Evolutionary conservation across 2,797 vertebrate species (phyloP).

Genomic region (Crocodylus rhombifer): DNA sequence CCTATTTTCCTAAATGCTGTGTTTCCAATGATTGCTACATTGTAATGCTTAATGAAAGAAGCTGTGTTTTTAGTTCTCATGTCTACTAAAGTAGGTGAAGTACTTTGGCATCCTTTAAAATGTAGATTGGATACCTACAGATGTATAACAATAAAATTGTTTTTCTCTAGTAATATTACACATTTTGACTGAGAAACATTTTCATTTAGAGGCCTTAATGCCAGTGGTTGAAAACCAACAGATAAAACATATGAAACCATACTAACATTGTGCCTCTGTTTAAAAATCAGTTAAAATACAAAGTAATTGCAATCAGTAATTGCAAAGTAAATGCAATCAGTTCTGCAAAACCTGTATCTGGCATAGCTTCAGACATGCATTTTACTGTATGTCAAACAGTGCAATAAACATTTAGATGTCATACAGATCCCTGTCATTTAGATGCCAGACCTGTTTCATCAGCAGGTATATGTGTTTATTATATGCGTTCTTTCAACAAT

Average conservation of each 20-base stretch:
- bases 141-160: not conserved
- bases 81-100: not conserved
- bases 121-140: not conserved
- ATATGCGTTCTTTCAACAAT: slow-evolving; percentile 57
- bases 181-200: not conserved
- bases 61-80: not conserved
- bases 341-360: slow-evolving; percentile 35
- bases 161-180: not conserved
- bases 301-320: slow-evolving; percentile 12
- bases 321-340: not conserved
- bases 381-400: slow-evolving; percentile 46
- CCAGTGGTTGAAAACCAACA: slow-evolving; percentile 36
- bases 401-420: slow-evolving; percentile 51
- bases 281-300: slow-evolving; percentile 66
- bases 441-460: slow-evolving; percentile 52
- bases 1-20: too few species aligned
- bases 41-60: not conserved
- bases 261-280: slow-evolving; percentile 32
- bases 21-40: not conserved
- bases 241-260: slow-evolving; percentile 48
- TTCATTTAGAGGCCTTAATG: slow-evolving; percentile 40
- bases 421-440: slow-evolving; percentile 12
- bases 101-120: not conserved
- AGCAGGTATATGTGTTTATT: slow-evolving; percentile 73
- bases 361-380: slow-evolving; percentile 54